Conservation (phyloP, 1,140 invertebrate species). For the Nasonia vitripennis region DNA sequence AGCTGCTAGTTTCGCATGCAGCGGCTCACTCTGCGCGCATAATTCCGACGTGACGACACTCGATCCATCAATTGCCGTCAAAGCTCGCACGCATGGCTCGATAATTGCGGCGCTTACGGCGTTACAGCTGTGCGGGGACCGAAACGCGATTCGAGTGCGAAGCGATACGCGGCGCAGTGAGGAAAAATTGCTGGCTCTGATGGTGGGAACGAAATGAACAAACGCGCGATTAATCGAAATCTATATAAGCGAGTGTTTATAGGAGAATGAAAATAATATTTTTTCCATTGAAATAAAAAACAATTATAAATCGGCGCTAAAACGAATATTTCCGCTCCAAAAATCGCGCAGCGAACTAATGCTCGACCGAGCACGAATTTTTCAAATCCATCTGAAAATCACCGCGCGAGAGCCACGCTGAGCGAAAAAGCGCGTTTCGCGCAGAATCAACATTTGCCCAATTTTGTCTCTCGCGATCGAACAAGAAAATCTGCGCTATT, state of each 20-base stretch:
- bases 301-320: too few species aligned
- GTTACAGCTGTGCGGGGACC: neutral
- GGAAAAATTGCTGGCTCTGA: neutral
- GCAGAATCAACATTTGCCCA: neutral
- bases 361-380: too few species aligned
- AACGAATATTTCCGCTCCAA: too few species aligned
- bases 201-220: neutral
- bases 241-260: too few species aligned
- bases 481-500: neutral
- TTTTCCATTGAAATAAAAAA: too few species aligned
- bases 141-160: neutral
- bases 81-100: neutral
- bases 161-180: neutral
- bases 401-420: neutral
- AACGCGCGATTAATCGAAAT: too few species aligned
- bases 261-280: too few species aligned
- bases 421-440: neutral
- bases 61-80: slow-evolving; percentile 46
- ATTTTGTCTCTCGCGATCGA: neutral
- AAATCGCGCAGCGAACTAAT: too few species aligned
- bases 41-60: slow-evolving; percentile 57
- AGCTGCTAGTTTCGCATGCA: slow-evolving; percentile 63
- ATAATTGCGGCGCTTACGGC: slow-evolving; percentile 28
- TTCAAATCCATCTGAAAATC: neutral
- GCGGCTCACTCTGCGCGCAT: slow-evolving; percentile 63